phyloP scores from a whole-genome alignment of 2,797 vertebrate genomes.

The Bradypodion ventrale region DNA sequence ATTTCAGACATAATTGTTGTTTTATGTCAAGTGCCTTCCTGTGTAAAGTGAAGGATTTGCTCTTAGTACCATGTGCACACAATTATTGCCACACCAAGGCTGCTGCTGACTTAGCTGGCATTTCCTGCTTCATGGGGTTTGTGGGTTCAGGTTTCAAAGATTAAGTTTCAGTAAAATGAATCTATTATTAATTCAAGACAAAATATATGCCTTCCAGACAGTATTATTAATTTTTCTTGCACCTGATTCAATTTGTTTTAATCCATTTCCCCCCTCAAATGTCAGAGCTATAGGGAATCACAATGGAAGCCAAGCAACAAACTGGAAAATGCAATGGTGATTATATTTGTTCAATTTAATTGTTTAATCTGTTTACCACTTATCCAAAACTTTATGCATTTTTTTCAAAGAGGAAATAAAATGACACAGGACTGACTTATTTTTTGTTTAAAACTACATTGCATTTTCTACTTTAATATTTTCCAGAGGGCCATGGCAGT shows the following conservation, averaged over 20 bases:
- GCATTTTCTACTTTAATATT: slow-evolving; percentile 40
- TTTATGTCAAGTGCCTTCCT: not conserved
- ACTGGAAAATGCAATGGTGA: not conserved
- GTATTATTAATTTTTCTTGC: not conserved
- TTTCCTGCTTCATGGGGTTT: not conserved
- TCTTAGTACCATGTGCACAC: not conserved
- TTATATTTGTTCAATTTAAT: not conserved
- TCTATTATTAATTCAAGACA: not conserved
- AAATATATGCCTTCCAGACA: not conserved
- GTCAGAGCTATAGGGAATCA: not conserved
- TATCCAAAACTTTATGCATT: slow-evolving; percentile 41
- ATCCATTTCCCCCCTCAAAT: not conserved
- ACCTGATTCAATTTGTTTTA: not conserved
- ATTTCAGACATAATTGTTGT: not conserved
- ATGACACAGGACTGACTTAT: slow-evolving; percentile 22
- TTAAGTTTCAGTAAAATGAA: not conserved
- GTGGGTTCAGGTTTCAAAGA: not conserved
- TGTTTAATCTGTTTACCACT: slow-evolving; percentile 17
- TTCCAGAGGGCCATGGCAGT: slow-evolving; percentile 13
- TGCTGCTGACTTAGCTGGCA: not conserved
- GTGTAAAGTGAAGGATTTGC: not conserved
- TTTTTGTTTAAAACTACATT: not conserved
- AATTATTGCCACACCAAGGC: not conserved
- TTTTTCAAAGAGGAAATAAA: slow-evolving; percentile 45
- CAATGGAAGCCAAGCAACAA: slow-evolving; percentile 50